phyloP scores from a whole-genome alignment of 2,888 invertebrate genomes.

The Rhingia rostrata region DNA sequence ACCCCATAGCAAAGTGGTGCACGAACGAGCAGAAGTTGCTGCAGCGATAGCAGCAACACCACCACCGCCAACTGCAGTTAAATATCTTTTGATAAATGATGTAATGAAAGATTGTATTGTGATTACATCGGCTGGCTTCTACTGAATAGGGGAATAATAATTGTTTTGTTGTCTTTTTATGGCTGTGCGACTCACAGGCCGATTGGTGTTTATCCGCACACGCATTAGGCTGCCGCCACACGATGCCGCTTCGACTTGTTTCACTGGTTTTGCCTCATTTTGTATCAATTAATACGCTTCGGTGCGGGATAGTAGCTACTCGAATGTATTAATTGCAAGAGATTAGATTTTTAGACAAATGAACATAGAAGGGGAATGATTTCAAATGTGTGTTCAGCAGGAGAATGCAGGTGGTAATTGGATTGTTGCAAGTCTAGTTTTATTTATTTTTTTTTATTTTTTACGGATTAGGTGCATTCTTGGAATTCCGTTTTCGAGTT shows the following conservation, averaged over 20 bases:
- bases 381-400: constrained; percentile 34
- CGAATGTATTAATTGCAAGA: constrained; percentile 55
- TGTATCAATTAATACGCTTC: constrained; percentile 20
- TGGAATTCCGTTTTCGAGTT: too few species aligned
- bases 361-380: constrained; percentile 33
- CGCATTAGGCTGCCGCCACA: neutral
- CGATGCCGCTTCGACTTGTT: neutral
- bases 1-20: neutral
- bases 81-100: constrained; percentile 46
- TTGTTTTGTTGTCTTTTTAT: constrained; percentile 27
- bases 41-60: constrained; percentile 9
- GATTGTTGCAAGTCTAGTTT: constrained; percentile 17
- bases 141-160: constrained; percentile 10
- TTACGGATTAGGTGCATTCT: too few species aligned
- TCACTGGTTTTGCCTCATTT: neutral
- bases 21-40: constrained; percentile 15
- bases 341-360: constrained; percentile 46
- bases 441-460: too few species aligned
- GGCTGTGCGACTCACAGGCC: constrained; percentile 21
- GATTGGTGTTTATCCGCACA: constrained; percentile 1
- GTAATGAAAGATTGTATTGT: constrained; percentile 55
- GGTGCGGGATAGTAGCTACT: constrained; percentile 3
- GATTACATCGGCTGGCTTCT: constrained; percentile 51
- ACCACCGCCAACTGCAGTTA: constrained; percentile 10
- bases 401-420: constrained; percentile 34